Conservation (phyloP, 2,888 invertebrate species). For the Buathra laborator region DNA sequence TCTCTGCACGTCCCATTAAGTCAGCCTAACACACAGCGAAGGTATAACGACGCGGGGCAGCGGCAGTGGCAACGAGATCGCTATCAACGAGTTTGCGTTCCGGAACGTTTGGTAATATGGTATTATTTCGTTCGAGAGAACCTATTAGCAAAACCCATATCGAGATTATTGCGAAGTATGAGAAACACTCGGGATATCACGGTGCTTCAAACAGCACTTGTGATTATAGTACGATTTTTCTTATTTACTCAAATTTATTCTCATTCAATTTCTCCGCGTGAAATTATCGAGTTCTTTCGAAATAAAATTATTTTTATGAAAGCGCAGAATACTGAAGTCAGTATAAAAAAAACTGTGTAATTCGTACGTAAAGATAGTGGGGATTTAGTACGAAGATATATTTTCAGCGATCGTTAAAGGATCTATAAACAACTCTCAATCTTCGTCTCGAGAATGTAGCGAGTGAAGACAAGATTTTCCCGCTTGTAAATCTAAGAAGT, state of each 20-base stretch:
- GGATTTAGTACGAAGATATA: background rate
- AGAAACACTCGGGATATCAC: background rate
- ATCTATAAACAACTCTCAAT: background rate
- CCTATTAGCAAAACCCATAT: background rate
- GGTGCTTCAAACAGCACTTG: background rate
- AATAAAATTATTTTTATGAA: too few relatives aligned
- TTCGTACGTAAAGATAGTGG: too few relatives aligned
- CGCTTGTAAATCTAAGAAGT: constrained; percentile 12
- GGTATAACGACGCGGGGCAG: constrained; percentile 20
- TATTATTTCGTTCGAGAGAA: constrained; percentile 12
- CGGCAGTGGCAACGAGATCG: constrained; percentile 38
- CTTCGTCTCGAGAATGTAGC: background rate
- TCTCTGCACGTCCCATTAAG: constrained; percentile 61
- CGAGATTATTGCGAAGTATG: background rate
- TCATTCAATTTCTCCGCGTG: background rate
- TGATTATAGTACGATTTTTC: background rate
- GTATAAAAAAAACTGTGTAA: too few relatives aligned
- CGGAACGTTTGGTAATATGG: constrained; percentile 14
- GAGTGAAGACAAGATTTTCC: constrained; percentile 9
- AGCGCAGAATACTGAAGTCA: too few relatives aligned
- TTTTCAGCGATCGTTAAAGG: background rate
- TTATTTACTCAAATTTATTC: background rate
- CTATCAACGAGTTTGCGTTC: constrained; percentile 29
- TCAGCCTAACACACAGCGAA: constrained; percentile 43
- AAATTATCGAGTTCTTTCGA: too few relatives aligned